Evolutionary conservation across 2,113 vertebrate genomes (phyloP).

Genomic region (Sander vitreus): DNA sequence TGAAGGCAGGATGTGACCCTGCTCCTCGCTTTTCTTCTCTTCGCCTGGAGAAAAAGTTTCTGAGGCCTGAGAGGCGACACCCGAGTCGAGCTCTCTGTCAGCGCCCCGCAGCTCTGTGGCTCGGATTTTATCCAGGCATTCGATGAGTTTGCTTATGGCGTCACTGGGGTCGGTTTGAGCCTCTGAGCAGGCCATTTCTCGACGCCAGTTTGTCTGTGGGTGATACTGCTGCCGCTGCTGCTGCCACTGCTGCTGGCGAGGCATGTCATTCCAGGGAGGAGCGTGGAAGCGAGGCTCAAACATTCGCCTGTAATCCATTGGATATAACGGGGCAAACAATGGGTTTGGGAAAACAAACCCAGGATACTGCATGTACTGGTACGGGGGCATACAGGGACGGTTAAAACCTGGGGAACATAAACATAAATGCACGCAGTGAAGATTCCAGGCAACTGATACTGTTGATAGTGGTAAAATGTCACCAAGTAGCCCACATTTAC

Average conservation of each 20-base stretch:
- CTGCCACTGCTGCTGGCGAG: slow-evolving; percentile 49
- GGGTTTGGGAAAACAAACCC: slow-evolving; percentile 77
- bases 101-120: slow-evolving; percentile 45
- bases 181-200: slow-evolving; percentile 79
- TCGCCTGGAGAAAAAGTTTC: slow-evolving; percentile 70
- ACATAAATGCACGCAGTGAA: not conserved
- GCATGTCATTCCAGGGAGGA: slow-evolving; percentile 61
- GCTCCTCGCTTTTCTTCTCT: slow-evolving; percentile 53
- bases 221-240: slow-evolving; percentile 29
- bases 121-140: slow-evolving; percentile 80
- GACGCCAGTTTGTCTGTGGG: slow-evolving; percentile 13
- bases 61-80: slow-evolving; percentile 76
- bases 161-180: slow-evolving; percentile 84
- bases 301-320: slow-evolving; percentile 81
- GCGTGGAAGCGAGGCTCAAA: slow-evolving; percentile 79
- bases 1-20: not conserved
- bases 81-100: slow-evolving; percentile 77
- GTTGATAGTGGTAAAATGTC: not conserved
- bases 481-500: too few relatives aligned
- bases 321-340: slow-evolving; percentile 64
- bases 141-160: slow-evolving; percentile 79
- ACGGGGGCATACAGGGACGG: slow-evolving; percentile 79
- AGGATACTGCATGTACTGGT: slow-evolving; percentile 83
- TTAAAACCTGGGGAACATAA: slow-evolving; percentile 73
- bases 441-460: not conserved